Conservation (phyloP, 2,888 invertebrate species). For the Patella depressa region DNA sequence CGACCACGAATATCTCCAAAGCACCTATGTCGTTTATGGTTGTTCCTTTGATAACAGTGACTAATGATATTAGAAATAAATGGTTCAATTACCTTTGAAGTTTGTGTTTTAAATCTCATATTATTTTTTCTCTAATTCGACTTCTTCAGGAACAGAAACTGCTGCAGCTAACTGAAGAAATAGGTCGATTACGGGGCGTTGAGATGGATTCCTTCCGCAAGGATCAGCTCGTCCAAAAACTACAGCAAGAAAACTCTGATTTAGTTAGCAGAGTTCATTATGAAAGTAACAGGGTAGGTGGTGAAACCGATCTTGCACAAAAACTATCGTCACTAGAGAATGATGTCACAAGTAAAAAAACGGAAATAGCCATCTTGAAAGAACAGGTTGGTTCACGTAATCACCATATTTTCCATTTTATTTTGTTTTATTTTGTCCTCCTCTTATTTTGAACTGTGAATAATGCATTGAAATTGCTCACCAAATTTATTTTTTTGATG, state of each 20-base stretch:
- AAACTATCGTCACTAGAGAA: constrained; percentile 63
- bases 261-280: constrained; percentile 40
- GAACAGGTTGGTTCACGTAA: constrained; percentile 57
- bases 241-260: constrained; percentile 55
- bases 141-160: constrained; percentile 62
- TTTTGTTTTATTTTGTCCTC: background rate
- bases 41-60: no score
- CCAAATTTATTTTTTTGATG: no score
- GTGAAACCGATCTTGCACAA: constrained; percentile 56
- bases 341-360: constrained; percentile 60
- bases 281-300: constrained; percentile 24
- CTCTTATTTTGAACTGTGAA: no score
- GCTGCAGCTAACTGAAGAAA: constrained; percentile 60
- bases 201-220: constrained; percentile 63
- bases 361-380: constrained; percentile 58
- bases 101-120: no score
- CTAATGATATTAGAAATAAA: no score
- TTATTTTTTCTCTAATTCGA: no score
- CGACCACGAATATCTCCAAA: no score
- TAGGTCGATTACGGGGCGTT: constrained; percentile 50
- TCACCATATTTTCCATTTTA: background rate
- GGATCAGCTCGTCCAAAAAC: constrained; percentile 60
- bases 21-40: no score
- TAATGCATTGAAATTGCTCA: no score
- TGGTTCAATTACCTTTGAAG: no score